These are phyloP conservation scores for Oryzias curvinotus DNA, from an alignment of 2,113 vertebrate species.

Conservation along the genomic window DNA sequence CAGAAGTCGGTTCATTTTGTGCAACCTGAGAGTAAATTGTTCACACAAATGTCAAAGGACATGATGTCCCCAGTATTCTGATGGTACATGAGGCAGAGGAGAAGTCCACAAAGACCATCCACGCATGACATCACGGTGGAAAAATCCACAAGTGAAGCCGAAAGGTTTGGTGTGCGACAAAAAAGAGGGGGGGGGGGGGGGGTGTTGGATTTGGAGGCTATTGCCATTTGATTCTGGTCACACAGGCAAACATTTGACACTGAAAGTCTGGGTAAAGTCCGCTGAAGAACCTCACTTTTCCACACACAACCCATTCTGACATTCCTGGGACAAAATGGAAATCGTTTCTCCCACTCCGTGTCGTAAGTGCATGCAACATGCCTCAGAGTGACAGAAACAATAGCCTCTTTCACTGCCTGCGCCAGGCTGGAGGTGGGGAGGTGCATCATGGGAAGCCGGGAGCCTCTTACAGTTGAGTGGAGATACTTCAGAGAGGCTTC, in stretches of 20 bases:
- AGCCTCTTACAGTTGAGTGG: slow-evolving; percentile 51
- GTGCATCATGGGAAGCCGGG: slow-evolving; percentile 71
- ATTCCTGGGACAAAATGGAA: slow-evolving; percentile 71
- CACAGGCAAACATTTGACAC: no score
- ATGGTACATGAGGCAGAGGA: slow-evolving; percentile 47
- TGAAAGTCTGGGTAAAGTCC: not conserved
- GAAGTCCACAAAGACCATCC: slow-evolving; percentile 29
- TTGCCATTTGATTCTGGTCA: no score
- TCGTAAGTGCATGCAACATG: slow-evolving; percentile 76
- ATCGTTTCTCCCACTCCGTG: slow-evolving; percentile 74
- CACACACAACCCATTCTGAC: slow-evolving; percentile 57
- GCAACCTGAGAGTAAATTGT: slow-evolving; percentile 52
- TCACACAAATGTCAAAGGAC: slow-evolving; percentile 52
- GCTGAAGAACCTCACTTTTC: slow-evolving; percentile 31
- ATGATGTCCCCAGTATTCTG: slow-evolving; percentile 28
- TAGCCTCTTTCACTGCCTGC: slow-evolving; percentile 74
- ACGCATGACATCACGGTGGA: slow-evolving; percentile 62
- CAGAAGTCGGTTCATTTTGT: slow-evolving; percentile 7
- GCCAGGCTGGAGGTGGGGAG: slow-evolving; percentile 52
- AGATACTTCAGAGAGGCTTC: slow-evolving; percentile 45
- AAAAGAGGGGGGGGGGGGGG: no score
- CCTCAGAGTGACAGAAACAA: slow-evolving; percentile 72
- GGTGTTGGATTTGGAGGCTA: no score
- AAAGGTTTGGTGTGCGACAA: slow-evolving; percentile 18
- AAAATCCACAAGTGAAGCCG: slow-evolving; percentile 43